These are phyloP conservation scores for Metopolophium dirhodum DNA, from an alignment of 1,140 invertebrate genomes.

Conservation along the genomic window DNA sequence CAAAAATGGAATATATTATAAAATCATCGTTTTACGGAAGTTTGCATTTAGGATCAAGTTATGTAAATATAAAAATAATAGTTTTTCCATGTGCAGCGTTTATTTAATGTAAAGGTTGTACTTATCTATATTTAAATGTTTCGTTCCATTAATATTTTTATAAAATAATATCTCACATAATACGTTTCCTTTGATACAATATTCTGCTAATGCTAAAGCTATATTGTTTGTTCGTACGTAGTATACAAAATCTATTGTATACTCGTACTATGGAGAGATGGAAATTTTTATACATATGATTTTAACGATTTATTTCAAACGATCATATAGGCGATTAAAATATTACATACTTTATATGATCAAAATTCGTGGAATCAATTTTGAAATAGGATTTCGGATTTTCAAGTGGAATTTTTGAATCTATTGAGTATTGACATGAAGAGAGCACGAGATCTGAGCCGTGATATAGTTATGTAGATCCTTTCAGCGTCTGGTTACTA, in stretches of 20 bases:
- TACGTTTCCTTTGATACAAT: neutral
- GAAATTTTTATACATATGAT: neutral
- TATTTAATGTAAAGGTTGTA: neutral
- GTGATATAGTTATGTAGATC: neutral
- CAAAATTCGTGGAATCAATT: neutral
- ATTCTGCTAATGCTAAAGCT: neutral
- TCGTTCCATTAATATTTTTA: neutral
- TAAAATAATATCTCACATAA: neutral
- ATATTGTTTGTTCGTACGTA: neutral
- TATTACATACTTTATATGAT: neutral
- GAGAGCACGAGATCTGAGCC: neutral
- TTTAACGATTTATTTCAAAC: neutral
- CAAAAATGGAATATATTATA: neutral
- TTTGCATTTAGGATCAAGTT: neutral
- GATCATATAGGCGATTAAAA: neutral
- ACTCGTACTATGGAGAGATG: neutral
- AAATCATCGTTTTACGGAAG: neutral
- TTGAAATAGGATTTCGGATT: neutral
- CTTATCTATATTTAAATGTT: neutral
- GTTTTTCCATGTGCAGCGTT: neutral
- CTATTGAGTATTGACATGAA: too few relatives aligned
- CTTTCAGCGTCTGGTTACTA: slow-evolving; percentile 29
- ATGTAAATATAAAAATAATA: neutral
- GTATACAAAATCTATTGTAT: too few relatives aligned
- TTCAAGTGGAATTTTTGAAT: neutral